Evolutionary conservation across 2,797 vertebrate species (phyloP).

Genomic region (Champsocephalus gunnari): DNA sequence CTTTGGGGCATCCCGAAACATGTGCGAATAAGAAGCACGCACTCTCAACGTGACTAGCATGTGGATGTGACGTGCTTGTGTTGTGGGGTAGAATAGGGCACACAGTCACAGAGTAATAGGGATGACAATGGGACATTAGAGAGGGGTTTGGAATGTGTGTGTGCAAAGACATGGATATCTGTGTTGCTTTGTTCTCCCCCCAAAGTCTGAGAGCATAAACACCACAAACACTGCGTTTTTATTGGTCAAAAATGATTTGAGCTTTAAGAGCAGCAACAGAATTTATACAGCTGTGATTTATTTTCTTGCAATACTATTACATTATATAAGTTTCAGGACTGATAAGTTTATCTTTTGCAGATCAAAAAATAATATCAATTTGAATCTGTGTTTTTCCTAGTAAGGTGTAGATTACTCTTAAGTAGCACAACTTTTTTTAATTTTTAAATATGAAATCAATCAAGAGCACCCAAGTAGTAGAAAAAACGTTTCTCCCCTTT

Average conservation of each 20-base stretch:
- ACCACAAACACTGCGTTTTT: neutral
- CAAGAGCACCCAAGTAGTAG: neutral
- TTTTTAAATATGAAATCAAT: neutral
- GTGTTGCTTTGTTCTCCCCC: neutral
- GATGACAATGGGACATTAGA: constrained; percentile 6
- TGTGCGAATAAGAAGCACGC: constrained; percentile 29
- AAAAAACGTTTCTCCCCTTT: neutral
- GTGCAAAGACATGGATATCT: neutral
- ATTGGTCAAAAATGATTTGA: neutral
- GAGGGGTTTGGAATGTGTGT: neutral
- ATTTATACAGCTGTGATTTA: neutral
- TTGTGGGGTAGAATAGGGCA: constrained; percentile 40
- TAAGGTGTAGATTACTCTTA: neutral
- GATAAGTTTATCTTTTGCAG: neutral
- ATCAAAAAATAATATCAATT: neutral
- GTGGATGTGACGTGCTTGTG: constrained; percentile 38
- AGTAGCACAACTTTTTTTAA: neutral
- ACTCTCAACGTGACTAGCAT: constrained; percentile 38
- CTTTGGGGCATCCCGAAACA: constrained; percentile 32
- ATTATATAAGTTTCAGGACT: neutral
- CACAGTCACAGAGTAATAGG: constrained; percentile 30
- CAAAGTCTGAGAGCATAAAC: neutral
- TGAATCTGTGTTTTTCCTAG: neutral
- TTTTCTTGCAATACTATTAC: neutral
- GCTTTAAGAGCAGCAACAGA: neutral